Base-by-base conservation (phyloP, 2,888 invertebrate species). In the Epirrhoe alternata region DNA sequence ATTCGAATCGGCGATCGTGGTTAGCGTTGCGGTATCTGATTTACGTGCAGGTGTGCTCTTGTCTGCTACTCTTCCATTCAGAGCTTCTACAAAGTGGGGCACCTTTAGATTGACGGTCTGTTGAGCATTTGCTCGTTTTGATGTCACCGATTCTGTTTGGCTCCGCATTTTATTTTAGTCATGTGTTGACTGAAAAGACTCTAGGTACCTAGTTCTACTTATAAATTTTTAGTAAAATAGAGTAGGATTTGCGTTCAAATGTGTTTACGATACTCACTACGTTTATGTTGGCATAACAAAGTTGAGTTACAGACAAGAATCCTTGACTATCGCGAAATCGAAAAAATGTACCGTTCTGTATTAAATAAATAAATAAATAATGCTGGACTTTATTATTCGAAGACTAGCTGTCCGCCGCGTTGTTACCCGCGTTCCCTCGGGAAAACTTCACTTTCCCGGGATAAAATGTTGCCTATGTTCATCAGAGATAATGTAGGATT, bases 41-140 rank as follows among this genome's bases (percentile, higher is more conserved):
- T 88, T 88, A 88, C 80, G 85, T 84, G 82, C 86, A 87, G 85
- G 86, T 87, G 86, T 84, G 80, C 73, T 80, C 80, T 86, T 78
- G 80, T 81, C 81, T 76, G 78, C 79, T 82, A 78, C 82, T 84
- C 79, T 82, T 81, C 80, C 83, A 87, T 90, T 89, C 86, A 87
- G 78, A 78, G 78, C 77, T 87, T 84, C 85, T 84, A 86, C 85
- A 87, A 89, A 88, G 86, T 87, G 83, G 85, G 80, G 78, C 85
- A 84, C 80, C 83, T 85, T 85, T 83, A 83, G 78, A 86, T 85
- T 82, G 78, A 76, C 73, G 78, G 77, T 79, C 77, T 78, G 76
- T 73, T 76, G 81, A 80, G 78, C 80, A 81, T 85, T 79, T 77
- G 75, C 77, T 80, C 72, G 75, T 77, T 83, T 85, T 82, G 77